These are phyloP conservation scores for Garra rufa DNA, from an alignment of 2,113 vertebrate species.

Conservation along the genomic window DNA sequence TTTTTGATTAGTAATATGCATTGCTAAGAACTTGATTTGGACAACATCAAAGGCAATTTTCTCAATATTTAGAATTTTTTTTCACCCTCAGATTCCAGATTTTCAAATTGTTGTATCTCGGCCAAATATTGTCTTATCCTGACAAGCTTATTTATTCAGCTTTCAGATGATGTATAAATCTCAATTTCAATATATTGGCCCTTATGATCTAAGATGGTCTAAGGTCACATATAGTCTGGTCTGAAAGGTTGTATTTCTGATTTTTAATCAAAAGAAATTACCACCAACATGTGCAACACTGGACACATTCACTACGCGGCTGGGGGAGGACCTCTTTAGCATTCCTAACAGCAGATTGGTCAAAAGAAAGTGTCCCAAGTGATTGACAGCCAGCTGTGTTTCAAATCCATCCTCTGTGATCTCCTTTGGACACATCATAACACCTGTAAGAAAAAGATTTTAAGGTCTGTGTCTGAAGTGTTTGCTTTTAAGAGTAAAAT, in stretches of 20 bases:
- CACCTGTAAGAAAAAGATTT: slow-evolving; percentile 65
- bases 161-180: no score
- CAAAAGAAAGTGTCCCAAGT: slow-evolving; percentile 78
- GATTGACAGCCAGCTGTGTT: slow-evolving; percentile 78
- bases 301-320: slow-evolving; percentile 74
- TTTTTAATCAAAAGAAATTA: slow-evolving; percentile 38
- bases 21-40: no score
- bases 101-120: no score
- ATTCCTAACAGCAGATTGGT: slow-evolving; percentile 74
- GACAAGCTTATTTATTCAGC: no score
- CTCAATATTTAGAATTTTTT: no score
- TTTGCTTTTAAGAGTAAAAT: not conserved
- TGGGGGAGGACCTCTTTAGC: slow-evolving; percentile 72
- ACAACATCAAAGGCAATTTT: no score
- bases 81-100: no score
- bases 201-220: no score
- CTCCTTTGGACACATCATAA: slow-evolving; percentile 79
- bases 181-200: no score
- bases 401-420: slow-evolving; percentile 78
- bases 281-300: slow-evolving; percentile 73
- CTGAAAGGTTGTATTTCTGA: slow-evolving; percentile 50
- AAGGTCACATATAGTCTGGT: not conserved
- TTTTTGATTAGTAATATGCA: no score
- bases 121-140: no score
- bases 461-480: not conserved